phyloP scores from a whole-genome alignment of 2,888 invertebrate species.

The Dynastes hyllus region DNA sequence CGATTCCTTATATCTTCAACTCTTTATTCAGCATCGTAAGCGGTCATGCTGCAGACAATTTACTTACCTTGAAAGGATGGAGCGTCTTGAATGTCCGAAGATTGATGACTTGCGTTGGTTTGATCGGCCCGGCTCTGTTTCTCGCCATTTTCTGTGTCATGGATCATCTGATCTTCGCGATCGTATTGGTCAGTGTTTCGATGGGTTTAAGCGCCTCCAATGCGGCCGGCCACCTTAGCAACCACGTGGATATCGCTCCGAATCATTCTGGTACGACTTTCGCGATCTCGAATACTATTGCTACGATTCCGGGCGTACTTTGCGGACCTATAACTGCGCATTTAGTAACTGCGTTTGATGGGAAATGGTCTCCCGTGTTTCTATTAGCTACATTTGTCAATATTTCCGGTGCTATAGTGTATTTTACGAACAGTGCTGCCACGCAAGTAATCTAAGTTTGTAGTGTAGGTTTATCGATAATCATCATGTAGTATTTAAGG shows the following conservation, averaged over 20 bases:
- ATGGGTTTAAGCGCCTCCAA: constrained; percentile 85
- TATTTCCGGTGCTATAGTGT: constrained; percentile 82
- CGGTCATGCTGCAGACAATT: constrained; percentile 82
- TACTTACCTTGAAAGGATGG: constrained; percentile 74
- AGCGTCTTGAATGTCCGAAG: constrained; percentile 79
- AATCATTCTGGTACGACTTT: constrained; percentile 86
- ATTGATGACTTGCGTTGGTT: constrained; percentile 82
- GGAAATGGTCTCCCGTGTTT: constrained; percentile 84
- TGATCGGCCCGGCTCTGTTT: constrained; percentile 82
- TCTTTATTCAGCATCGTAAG: constrained; percentile 81
- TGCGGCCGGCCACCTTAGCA: constrained; percentile 84
- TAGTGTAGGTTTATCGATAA: constrained; percentile 15
- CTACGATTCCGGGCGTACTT: constrained; percentile 83
- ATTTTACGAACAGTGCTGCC: constrained; percentile 82
- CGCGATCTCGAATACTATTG: constrained; percentile 84
- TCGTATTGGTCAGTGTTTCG: constrained; percentile 82
- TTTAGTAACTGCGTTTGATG: constrained; percentile 80
- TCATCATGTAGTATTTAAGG: constrained; percentile 32
- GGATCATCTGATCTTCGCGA: constrained; percentile 79
- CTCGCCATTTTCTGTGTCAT: constrained; percentile 82
- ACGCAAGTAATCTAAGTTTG: constrained; percentile 75
- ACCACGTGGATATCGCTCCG: constrained; percentile 85
- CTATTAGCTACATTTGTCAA: constrained; percentile 82
- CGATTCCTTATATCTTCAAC: constrained; percentile 83
- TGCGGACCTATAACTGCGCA: constrained; percentile 86